Base-by-base conservation (phyloP, 2,888 invertebrate species). In the Synanthedon andrenaeformis region DNA sequence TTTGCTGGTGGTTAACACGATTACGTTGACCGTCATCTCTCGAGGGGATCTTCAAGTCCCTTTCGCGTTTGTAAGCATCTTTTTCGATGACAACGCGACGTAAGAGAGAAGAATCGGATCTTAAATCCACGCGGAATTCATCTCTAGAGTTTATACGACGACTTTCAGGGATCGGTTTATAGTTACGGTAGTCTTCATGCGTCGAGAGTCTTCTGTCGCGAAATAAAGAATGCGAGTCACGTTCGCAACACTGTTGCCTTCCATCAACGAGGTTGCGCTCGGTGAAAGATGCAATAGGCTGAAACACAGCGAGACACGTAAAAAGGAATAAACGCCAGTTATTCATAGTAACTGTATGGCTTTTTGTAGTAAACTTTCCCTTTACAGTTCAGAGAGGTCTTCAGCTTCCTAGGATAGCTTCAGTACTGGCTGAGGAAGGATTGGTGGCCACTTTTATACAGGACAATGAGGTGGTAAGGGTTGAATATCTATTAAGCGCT, bases 291-390 rank as follows among this genome's bases (percentile, higher is more conserved):
- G 69, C 69, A 65, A 76, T 76, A 57, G 81, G 80, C 60, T 82
- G 76, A 58, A 82, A 68, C 57, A 79, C 70, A 69, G 79, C 78
- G 68, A 80, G 70, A 71, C 83, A 72, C 70, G 80, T 78, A 70
- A 84, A 71, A 59, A 87, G 71, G 61, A 81, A 74, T 66, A 85
- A 80, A 82, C 77, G 74, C 84, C 85, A 83, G 76, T 79, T 80
- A 85, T 85, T 74, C 87, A 87, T 87, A 85, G 79, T 86, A 74
- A 81, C 81, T 68, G 76, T 69, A n/a, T 70, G 70, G 66, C 72
- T 63, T 60, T 58, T 65, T 63, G 66, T 60, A 53, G 52, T 52
- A 54, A 55, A 61, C 61, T 65, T 62, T 69, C 65, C 70, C 65
- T 67, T 70, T 60, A 65, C 65, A 64, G 65, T 69, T 68, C 71